Conservation (phyloP, 2,888 invertebrate species). For the Tenthredo amoena region DNA sequence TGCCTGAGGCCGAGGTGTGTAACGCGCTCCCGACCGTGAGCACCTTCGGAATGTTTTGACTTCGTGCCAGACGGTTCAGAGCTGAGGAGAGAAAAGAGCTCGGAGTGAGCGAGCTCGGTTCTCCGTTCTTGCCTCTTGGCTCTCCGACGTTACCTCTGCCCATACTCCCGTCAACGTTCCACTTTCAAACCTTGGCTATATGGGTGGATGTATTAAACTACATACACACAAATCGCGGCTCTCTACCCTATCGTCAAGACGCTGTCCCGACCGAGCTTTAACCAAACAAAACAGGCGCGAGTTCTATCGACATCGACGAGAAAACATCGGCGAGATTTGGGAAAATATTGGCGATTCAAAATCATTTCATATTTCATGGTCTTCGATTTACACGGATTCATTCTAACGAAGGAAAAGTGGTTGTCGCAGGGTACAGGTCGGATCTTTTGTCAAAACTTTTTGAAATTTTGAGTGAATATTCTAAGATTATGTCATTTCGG, state of each 20-base stretch:
- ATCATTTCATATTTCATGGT: background rate
- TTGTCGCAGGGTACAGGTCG: background rate
- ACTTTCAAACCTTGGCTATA: constrained; percentile 21
- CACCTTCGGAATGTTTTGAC: constrained; percentile 52
- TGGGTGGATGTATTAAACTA: background rate
- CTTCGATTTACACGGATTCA: background rate
- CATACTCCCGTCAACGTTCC: constrained; percentile 4
- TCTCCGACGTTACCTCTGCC: constrained; percentile 17
- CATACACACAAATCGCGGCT: constrained; percentile 2
- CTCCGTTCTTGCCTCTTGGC: background rate
- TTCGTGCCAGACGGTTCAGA: constrained; percentile 47
- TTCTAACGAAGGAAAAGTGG: background rate
- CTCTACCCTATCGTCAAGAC: background rate
- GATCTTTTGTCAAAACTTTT: background rate
- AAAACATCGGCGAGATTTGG: background rate
- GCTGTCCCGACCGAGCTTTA: background rate
- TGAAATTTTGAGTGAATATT: background rate
- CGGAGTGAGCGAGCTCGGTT: background rate
- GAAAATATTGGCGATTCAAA: background rate
- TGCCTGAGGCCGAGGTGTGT: constrained; percentile 45
- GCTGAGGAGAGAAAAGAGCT: background rate
- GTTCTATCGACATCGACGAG: background rate
- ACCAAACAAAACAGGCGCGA: background rate
- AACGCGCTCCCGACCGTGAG: constrained; percentile 48
- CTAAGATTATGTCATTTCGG: no score